Base-by-base conservation (phyloP, 2,113 vertebrate species). In the Accipiter cooperii region DNA sequence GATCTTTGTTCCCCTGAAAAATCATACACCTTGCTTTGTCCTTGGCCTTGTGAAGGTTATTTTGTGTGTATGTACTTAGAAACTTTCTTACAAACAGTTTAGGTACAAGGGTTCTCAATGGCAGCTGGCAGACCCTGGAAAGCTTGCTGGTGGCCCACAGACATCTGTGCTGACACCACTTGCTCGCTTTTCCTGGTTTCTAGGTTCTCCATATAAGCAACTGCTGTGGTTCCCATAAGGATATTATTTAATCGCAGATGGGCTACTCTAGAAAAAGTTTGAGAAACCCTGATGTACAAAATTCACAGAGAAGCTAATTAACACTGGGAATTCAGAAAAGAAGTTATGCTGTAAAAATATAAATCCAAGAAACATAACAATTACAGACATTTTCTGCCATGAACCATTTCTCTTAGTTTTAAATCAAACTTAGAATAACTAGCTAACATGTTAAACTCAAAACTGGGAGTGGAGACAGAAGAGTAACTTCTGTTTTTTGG, bases 251-350 rank as follows among this genome's bases (percentile, higher is more conserved):
- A 87, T 44, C 5, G 4, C 33, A 47, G 77, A 63, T 17, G 63
- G 58, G 79, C 42, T 74, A 42, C 51, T 83, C 87, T 31, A 61
- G 63, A 87, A 54, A 34, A 85, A 91, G 36, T 63, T 7, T 73
- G 76, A 93, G 93, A 96, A 95, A 76, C 54, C 74, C 55, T 68
- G 75, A 87, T 18, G 63, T 44, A 88, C 18, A 55, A 77, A 95
- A 49, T 70, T 82, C 46, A 85, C 90, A 97, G 95, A 97, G 96
- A 93, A 97, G 81, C 93, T 97, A 93, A 97, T 97, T 96, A 97
- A 96, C 95, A 97, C 90, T 40, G 69, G 91, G 94, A 97, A 58
- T 93, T 80, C 75, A 95, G 94, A 93, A 89, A 90, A 92, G 42
- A 87, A 90, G 64, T 34, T 83, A 63, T 24, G 54, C 63, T 52